These are phyloP conservation scores for Champsocephalus esox DNA, from an alignment of 2,797 vertebrate species.

Conservation along the genomic window DNA sequence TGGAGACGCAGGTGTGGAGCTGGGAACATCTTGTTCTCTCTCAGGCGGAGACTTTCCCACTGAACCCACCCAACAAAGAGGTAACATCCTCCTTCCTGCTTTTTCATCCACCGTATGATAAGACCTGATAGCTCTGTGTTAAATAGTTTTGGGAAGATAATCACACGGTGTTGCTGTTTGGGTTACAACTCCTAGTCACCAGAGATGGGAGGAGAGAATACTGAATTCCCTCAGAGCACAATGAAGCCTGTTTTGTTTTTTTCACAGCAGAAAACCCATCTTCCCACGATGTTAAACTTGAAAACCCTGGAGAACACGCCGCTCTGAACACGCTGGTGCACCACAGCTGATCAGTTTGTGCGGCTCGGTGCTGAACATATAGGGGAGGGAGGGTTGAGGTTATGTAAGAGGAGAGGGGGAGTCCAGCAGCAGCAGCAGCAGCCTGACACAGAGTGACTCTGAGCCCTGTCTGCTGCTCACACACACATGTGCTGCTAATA, in stretches of 20 bases:
- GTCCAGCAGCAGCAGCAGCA: slow-evolving; percentile 66
- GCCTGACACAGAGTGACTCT: slow-evolving; percentile 71
- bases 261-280: slow-evolving; percentile 3
- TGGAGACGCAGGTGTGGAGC: slow-evolving; percentile 44
- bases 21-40: slow-evolving; percentile 67
- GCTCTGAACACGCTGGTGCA: slow-evolving; percentile 22
- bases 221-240: slow-evolving; percentile 9
- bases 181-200: slow-evolving; percentile 7
- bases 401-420: slow-evolving; percentile 77
- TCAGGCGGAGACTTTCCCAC: slow-evolving; percentile 39
- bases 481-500: slow-evolving; percentile 29
- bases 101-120: slow-evolving; percentile 14
- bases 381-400: slow-evolving; percentile 61
- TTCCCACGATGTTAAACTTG: not conserved
- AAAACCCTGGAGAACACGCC: not conserved
- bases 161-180: slow-evolving; percentile 14
- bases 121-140: not conserved
- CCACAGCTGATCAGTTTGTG: slow-evolving; percentile 26
- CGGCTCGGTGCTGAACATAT: slow-evolving; percentile 32
- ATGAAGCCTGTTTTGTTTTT: slow-evolving; percentile 16
- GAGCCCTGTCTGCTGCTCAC: slow-evolving; percentile 41
- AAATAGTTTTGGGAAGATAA: slow-evolving; percentile 13
- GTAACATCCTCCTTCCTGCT: not conserved
- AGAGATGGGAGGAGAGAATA: not conserved
- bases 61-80: slow-evolving; percentile 35